Percentiles rank a stretch among this genome's conserved stretches.
phyloP scores from a whole-genome alignment of 2,797 vertebrate species.

The Morus bassanus region DNA sequence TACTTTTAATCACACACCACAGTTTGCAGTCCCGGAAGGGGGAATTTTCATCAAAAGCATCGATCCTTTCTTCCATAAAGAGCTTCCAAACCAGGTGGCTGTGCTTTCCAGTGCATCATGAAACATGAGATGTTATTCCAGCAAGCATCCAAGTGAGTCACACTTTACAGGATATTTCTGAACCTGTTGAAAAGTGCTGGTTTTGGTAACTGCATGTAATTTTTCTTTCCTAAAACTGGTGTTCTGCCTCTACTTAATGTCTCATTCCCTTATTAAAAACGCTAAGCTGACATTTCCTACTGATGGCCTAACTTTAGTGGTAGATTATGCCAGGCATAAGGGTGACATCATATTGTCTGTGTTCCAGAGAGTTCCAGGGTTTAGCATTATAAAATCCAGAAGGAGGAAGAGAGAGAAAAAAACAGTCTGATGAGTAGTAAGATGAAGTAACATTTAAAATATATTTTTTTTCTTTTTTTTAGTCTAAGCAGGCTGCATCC shows the following conservation, averaged over 20 bases:
- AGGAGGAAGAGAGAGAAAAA: background rate
- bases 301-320: background rate
- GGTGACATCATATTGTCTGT: background rate
- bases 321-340: background rate
- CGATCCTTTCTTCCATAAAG: background rate
- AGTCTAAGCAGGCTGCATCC: background rate
- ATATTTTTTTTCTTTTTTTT: background rate
- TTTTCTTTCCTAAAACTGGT: background rate
- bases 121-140: conserved; percentile 22
- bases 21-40: background rate
- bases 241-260: background rate
- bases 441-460: background rate
- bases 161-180: background rate
- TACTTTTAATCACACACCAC: conserved; percentile 21
- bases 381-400: background rate
- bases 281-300: background rate
- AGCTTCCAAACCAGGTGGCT: background rate
- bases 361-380: background rate
- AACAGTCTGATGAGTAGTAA: background rate
- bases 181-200: conserved; percentile 1
- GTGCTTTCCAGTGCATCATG: background rate
- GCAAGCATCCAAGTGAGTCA: background rate
- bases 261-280: background rate
- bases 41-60: conserved; percentile 7
- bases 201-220: background rate